These are phyloP conservation scores for Electrona antarctica DNA, from an alignment of 2,113 vertebrate genomes.

Conservation along the genomic window DNA sequence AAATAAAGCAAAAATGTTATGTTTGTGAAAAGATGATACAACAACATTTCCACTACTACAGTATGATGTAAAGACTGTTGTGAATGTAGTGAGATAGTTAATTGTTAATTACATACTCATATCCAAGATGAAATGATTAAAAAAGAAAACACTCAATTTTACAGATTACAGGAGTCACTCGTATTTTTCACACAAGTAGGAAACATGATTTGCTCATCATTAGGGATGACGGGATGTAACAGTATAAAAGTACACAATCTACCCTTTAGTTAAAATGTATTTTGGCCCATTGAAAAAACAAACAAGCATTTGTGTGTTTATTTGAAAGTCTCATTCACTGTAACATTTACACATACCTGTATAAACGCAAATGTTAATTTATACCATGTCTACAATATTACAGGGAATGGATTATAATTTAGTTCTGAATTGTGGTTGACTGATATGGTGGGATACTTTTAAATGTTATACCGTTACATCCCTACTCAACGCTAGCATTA, in stretches of 20 bases:
- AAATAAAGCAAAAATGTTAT: not conserved
- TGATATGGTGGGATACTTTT: too few relatives aligned
- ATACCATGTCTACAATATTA: too few relatives aligned
- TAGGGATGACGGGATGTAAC: not conserved
- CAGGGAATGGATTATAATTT: too few relatives aligned
- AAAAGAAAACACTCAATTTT: not conserved
- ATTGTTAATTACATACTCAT: not conserved
- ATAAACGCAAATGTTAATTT: too few relatives aligned
- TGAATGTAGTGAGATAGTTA: constrained; percentile 16
- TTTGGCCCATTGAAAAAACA: too few relatives aligned
- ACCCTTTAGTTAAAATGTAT: too few relatives aligned
- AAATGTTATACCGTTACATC: too few relatives aligned
- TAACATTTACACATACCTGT: too few relatives aligned
- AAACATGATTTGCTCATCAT: not conserved
- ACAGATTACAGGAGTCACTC: not conserved
- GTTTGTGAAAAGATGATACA: constrained; percentile 5
- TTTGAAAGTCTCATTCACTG: too few relatives aligned
- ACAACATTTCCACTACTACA: not conserved
- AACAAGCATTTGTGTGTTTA: too few relatives aligned
- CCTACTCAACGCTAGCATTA: too few relatives aligned
- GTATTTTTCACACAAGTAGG: not conserved
- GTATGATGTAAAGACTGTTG: constrained; percentile 5
- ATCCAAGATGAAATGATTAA: not conserved
- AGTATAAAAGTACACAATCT: not conserved
- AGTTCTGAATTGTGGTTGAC: too few relatives aligned